Conservation (phyloP, 2,888 invertebrate species). For the Agrenia bidenticulata region DNA sequence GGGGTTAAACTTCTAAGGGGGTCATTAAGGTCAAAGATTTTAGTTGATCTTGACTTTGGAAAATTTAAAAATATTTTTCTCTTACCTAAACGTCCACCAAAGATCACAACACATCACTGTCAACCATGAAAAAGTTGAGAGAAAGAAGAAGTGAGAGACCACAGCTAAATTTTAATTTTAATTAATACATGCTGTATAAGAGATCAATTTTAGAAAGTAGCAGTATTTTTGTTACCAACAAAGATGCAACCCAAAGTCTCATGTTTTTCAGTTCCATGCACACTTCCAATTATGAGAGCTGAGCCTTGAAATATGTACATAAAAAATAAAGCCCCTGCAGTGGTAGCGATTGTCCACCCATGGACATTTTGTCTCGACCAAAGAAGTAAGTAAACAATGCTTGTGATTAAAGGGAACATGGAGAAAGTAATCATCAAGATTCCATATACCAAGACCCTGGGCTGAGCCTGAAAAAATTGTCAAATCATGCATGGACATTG, state of each 20-base stretch:
- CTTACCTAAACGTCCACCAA: slow-evolving; percentile 42
- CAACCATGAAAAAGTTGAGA: slow-evolving; percentile 40
- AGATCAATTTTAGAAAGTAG: not conserved
- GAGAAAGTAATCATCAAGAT: slow-evolving; percentile 28
- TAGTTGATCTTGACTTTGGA: not conserved
- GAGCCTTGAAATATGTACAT: slow-evolving; percentile 41
- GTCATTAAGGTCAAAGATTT: not conserved
- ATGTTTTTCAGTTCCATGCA: not conserved
- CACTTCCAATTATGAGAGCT: slow-evolving; percentile 27
- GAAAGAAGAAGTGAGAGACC: slow-evolving; percentile 40
- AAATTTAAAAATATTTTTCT: not conserved
- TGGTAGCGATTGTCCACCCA: slow-evolving; percentile 42
- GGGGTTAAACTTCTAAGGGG: slow-evolving; percentile 37
- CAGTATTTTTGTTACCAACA: slow-evolving; percentile 16
- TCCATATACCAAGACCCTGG: slow-evolving; percentile 14
- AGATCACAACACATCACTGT: slow-evolving; percentile 44
- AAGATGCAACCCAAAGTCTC: slow-evolving; percentile 9
- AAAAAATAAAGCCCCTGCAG: slow-evolving; percentile 35
- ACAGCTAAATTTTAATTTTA: slow-evolving; percentile 22
- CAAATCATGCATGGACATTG: not conserved
- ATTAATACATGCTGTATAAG: not conserved
- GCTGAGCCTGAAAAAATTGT: not conserved
- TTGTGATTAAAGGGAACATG: slow-evolving; percentile 38
- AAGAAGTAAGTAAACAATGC: slow-evolving; percentile 34
- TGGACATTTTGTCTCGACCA: slow-evolving; percentile 44